These are phyloP conservation scores for Machimus atricapillus DNA, from an alignment of 2,888 invertebrate species.

Conservation along the genomic window DNA sequence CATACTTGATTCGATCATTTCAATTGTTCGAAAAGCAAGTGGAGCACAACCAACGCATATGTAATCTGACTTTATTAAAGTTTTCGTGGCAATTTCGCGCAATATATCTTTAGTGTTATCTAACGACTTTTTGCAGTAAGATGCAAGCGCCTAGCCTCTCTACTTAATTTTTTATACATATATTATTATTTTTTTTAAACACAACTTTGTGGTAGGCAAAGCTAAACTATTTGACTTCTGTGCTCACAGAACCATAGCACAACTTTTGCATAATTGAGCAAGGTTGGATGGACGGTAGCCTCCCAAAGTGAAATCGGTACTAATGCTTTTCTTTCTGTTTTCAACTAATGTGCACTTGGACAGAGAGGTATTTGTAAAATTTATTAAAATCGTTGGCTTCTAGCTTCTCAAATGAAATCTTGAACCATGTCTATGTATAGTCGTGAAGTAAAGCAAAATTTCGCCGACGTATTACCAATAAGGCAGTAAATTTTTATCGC, in stretches of 20 bases:
- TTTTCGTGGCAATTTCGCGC: background rate
- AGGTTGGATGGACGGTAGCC: background rate
- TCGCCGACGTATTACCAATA: too few relatives aligned
- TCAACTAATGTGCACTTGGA: background rate
- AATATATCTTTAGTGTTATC: background rate
- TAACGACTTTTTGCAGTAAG: background rate
- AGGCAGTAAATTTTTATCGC: too few relatives aligned
- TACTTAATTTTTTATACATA: background rate
- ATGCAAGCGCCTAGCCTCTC: background rate
- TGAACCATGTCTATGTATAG: too few relatives aligned
- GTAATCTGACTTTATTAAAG: background rate
- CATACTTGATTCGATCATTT: background rate
- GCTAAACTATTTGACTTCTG: background rate
- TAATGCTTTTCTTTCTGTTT: background rate
- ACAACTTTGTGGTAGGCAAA: background rate
- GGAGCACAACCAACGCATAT: slow-evolving; percentile 2
- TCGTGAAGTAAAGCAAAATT: too few relatives aligned
- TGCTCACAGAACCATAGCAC: background rate
- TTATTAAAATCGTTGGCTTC: background rate
- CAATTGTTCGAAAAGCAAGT: background rate
- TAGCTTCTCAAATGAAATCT: too few relatives aligned
- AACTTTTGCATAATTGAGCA: background rate
- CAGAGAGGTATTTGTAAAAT: background rate
- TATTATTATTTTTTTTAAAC: background rate
- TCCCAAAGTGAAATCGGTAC: background rate